A percentile compares a stretch with the other conserved stretches of the same genome.
Conservation (phyloP, 2,888 invertebrate genomes). For the Athalia cordata region DNA sequence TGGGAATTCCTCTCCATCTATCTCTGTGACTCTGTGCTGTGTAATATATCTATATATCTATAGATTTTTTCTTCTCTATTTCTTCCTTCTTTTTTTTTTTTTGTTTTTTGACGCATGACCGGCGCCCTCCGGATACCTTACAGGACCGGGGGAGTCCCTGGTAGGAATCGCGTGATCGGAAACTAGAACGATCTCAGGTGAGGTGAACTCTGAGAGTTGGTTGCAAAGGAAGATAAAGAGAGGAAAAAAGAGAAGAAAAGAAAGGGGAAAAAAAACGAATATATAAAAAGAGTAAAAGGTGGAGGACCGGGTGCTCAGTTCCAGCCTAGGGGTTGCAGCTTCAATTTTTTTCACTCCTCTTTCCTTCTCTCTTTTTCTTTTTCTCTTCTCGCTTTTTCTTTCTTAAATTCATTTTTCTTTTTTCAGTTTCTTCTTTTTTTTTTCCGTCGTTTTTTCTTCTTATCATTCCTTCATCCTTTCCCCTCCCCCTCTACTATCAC, state of each 20-base stretch:
- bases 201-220: conserved; percentile 16
- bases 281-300: not conserved
- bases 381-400: not conserved
- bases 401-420: conserved; percentile 13
- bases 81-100: not conserved
- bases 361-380: too few relatives aligned
- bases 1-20: conserved; percentile 24
- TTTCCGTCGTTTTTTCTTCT: not conserved
- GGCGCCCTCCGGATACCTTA: conserved; percentile 32
- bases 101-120: conserved; percentile 35
- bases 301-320: conserved; percentile 19
- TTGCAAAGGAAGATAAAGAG: conserved; percentile 6
- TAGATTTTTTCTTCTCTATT: not conserved
- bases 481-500: conserved; percentile 28
- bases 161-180: conserved; percentile 43
- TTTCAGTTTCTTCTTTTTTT: conserved; percentile 40
- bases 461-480: not conserved
- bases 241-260: not conserved
- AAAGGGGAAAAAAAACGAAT: not conserved
- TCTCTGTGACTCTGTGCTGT: not conserved
- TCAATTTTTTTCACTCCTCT: not conserved
- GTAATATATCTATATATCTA: not conserved
- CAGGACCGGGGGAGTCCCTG: conserved; percentile 4
- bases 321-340: conserved; percentile 14
- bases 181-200: conserved; percentile 42